Percentiles rank a stretch among this genome's conserved stretches.
These are phyloP conservation scores for Colletes collaris DNA, from an alignment of 2,888 invertebrate genomes.

Conservation along the genomic window DNA sequence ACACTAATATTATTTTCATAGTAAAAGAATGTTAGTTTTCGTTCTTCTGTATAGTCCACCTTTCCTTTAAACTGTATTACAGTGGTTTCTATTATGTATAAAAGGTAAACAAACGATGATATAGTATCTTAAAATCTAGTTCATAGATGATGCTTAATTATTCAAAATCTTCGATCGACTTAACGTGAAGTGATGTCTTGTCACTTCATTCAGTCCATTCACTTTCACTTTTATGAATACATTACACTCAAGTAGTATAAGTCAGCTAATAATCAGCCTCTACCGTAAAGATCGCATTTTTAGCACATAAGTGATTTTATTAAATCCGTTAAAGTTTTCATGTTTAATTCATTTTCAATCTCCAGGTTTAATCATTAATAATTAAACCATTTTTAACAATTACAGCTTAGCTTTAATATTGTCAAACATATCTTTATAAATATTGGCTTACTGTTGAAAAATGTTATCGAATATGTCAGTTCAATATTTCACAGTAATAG, in stretches of 20 bases:
- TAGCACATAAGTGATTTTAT: background rate
- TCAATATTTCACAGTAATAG: background rate
- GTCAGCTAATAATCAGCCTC: conserved; percentile 41
- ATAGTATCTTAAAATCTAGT: background rate
- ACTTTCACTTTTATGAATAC: conserved; percentile 47
- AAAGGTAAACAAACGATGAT: background rate
- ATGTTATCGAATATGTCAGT: background rate
- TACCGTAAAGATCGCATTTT: background rate
- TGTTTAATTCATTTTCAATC: background rate
- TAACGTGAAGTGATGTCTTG: conserved; percentile 29
- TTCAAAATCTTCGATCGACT: conserved; percentile 37
- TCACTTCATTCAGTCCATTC: conserved; percentile 36
- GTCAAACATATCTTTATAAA: too few species aligned
- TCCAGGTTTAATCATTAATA: background rate
- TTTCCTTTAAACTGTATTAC: background rate
- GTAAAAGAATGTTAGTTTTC: background rate
- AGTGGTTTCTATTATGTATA: background rate
- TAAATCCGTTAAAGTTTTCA: background rate
- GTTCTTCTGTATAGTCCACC: background rate
- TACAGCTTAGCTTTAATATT: too few species aligned
- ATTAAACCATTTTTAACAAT: background rate
- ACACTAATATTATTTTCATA: conserved; percentile 1
- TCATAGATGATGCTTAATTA: conserved; percentile 39
- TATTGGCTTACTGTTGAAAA: background rate
- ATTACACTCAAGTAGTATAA: conserved; percentile 41